Evolutionary conservation across 2,888 invertebrate genomes (phyloP).

Genomic region (Bugulina stolonifera): DNA sequence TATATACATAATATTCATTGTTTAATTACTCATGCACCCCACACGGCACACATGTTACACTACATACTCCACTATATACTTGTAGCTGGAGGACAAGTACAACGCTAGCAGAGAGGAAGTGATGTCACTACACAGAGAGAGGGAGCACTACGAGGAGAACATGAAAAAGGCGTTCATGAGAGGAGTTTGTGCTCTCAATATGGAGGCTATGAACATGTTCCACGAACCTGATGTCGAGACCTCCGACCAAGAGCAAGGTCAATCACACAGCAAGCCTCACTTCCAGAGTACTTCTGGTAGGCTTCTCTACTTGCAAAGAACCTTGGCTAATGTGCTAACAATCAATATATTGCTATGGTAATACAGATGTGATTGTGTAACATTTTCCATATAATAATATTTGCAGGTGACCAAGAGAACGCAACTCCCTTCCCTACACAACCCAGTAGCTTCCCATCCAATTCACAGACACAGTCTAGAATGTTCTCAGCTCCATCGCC

Average conservation of each 20-base stretch:
- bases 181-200: conserved; percentile 52
- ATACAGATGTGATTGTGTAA: too few species aligned
- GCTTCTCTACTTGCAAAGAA: too few species aligned
- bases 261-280: background rate
- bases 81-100: conserved; percentile 38
- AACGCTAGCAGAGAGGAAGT: conserved; percentile 37
- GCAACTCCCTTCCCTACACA: background rate
- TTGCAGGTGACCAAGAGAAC: conserved; percentile 18
- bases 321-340: background rate
- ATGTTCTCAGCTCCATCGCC: conserved; percentile 2
- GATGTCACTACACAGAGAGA: conserved; percentile 37
- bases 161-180: conserved; percentile 54
- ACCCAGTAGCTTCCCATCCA: background rate
- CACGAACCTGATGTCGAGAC: conserved; percentile 36
- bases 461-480: background rate
- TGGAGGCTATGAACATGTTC: conserved; percentile 52
- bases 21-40: too few species aligned
- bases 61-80: too few species aligned
- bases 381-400: too few species aligned
- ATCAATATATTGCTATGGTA: too few species aligned
- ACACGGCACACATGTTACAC: too few species aligned
- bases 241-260: background rate
- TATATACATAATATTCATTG: too few species aligned
- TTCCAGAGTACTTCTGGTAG: background rate
- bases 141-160: conserved; percentile 46